These are phyloP conservation scores for Stenodema calcarata DNA, from an alignment of 2,888 invertebrate species.

Conservation along the genomic window DNA sequence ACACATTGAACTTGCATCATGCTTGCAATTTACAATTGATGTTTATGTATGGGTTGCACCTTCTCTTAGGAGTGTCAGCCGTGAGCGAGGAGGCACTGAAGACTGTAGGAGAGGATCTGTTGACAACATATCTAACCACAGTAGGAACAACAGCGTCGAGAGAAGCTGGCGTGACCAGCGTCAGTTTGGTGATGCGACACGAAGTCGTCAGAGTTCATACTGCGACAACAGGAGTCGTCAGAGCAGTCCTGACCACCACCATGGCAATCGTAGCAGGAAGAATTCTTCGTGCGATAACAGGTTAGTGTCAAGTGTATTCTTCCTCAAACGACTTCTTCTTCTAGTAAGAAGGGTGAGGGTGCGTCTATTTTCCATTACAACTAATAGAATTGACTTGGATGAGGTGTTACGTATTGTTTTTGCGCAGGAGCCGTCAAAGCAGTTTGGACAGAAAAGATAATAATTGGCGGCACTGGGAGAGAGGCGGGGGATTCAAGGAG, in stretches of 20 bases:
- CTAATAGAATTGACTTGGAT: neutral
- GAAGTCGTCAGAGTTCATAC: constrained; percentile 50
- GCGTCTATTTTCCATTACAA: neutral
- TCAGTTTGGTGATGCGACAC: neutral
- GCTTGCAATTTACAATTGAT: too few species aligned
- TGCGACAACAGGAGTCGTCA: constrained; percentile 51
- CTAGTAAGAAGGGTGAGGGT: neutral
- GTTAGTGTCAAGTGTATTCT: too few species aligned
- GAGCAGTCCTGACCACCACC: constrained; percentile 58
- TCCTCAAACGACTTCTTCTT: too few species aligned
- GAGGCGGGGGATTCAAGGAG: constrained; percentile 29
- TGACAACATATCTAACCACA: constrained; percentile 51
- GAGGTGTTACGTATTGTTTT: neutral
- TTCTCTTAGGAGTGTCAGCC: constrained; percentile 49
- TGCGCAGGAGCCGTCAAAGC: constrained; percentile 58
- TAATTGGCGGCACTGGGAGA: constrained; percentile 26
- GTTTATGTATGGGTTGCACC: neutral
- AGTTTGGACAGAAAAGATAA: constrained; percentile 47
- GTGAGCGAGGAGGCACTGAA: constrained; percentile 32
- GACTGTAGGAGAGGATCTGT: constrained; percentile 47
- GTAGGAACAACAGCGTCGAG: constrained; percentile 54
- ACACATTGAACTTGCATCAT: too few species aligned
- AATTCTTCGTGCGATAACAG: constrained; percentile 55
- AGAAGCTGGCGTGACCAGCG: constrained; percentile 52
- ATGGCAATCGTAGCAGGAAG: constrained; percentile 31